Percentiles rank a stretch among this genome's conserved stretches.
Conservation (phyloP, 2,113 vertebrate species). For the Enhydra lutris region DNA sequence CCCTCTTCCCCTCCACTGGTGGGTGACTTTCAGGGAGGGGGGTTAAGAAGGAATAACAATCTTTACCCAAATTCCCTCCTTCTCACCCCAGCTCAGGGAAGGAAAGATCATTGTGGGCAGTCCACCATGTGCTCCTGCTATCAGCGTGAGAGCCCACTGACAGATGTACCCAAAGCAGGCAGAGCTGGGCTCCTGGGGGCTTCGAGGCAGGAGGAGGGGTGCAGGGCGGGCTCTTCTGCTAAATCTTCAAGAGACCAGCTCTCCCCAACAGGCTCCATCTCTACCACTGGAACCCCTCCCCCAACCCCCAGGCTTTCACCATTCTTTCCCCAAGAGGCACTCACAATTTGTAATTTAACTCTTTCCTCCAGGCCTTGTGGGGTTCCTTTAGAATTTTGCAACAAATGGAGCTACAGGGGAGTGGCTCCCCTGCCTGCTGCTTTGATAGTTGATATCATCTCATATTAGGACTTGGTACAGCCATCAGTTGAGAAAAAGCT, state of each 20-base stretch:
- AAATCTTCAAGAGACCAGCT: background rate
- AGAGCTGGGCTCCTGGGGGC: background rate
- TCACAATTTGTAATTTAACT: conserved; percentile 41
- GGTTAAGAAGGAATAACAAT: background rate
- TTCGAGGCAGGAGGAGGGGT: background rate
- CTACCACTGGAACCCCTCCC: background rate
- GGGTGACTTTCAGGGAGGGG: background rate
- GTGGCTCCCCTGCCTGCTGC: background rate
- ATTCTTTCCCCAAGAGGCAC: background rate
- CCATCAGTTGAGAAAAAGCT: background rate
- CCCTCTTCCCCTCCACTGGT: background rate
- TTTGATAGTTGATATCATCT: background rate
- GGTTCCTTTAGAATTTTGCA: background rate
- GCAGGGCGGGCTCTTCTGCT: background rate
- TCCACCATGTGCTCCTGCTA: background rate
- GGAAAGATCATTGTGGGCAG: background rate
- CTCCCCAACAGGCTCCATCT: background rate
- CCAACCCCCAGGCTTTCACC: background rate
- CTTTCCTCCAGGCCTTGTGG: conserved; percentile 8
- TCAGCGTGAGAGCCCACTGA: background rate
- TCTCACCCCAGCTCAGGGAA: background rate
- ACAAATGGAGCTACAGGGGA: background rate
- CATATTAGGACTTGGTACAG: background rate
- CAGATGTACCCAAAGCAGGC: background rate
- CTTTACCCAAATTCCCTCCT: background rate